These are phyloP conservation scores for Crypturellus undulatus DNA, from an alignment of 2,113 vertebrate species.

Conservation along the genomic window DNA sequence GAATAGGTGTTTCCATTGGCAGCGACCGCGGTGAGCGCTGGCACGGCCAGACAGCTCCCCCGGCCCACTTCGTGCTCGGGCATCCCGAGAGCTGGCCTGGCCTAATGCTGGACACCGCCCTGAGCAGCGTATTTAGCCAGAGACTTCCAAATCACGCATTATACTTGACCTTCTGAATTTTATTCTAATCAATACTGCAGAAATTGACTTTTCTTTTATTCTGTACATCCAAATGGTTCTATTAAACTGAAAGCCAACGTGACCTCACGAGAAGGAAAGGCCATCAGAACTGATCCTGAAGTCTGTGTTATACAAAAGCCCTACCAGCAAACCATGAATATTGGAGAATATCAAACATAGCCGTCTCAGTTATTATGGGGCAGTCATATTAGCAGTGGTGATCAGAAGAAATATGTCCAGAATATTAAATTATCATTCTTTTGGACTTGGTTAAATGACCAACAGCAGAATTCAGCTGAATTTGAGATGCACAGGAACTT, in stretches of 20 bases:
- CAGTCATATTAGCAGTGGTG: neutral
- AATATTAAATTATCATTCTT: neutral
- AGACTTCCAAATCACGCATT: conserved; percentile 10
- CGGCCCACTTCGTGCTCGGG: neutral
- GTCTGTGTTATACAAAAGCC: neutral
- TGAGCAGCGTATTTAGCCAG: neutral
- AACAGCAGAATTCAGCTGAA: neutral
- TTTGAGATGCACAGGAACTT: neutral
- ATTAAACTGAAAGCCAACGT: conserved; percentile 5
- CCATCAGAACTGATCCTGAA: neutral
- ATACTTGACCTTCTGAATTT: conserved; percentile 30
- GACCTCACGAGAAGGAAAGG: neutral
- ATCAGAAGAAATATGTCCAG: neutral
- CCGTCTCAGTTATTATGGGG: neutral
- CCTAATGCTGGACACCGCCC: neutral
- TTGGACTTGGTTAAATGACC: neutral
- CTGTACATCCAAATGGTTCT: conserved; percentile 1
- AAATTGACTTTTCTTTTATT: conserved; percentile 34
- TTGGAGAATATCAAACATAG: neutral
- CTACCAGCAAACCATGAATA: neutral
- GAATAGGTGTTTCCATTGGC: neutral
- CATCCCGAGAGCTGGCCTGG: neutral
- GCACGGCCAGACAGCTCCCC: neutral
- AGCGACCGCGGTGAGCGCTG: neutral
- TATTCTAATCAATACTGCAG: conserved; percentile 13